These are phyloP conservation scores for Tetanocera ferruginea DNA, from an alignment of 2,888 invertebrate species.

Conservation along the genomic window DNA sequence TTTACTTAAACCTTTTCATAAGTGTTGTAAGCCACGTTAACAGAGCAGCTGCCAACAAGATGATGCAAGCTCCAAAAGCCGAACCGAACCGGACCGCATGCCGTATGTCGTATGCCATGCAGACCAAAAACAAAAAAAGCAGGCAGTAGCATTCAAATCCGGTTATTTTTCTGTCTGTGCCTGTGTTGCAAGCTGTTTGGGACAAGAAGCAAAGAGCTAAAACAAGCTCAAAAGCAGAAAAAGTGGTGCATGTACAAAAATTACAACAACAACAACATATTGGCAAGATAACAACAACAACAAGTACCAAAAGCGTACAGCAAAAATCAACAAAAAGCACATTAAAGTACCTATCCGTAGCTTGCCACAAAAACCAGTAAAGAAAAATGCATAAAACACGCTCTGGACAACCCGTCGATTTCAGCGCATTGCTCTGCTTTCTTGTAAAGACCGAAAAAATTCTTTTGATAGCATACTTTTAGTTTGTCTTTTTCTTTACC, in stretches of 20 bases:
- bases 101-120: not conserved
- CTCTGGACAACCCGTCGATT: constrained; percentile 19
- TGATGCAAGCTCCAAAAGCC: not conserved
- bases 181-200: not conserved
- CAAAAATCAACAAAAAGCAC: constrained; percentile 7
- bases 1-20: not conserved
- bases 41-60: constrained; percentile 3
- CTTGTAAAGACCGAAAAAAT: constrained; percentile 24
- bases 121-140: constrained; percentile 1
- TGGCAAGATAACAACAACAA: not conserved
- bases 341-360: constrained; percentile 27
- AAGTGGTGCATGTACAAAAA: not conserved
- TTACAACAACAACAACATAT: not conserved
- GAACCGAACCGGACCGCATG: not conserved
- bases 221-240: constrained; percentile 5
- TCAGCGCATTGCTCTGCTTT: not conserved
- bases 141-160: constrained; percentile 29
- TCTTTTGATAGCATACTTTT: constrained; percentile 18
- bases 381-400: not conserved
- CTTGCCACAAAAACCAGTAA: not conserved
- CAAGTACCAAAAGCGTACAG: not conserved
- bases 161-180: constrained; percentile 8
- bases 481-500: not conserved
- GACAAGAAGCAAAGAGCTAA: not conserved
- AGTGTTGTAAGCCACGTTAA: not conserved